phyloP scores from a whole-genome alignment of 1,140 invertebrate genomes.

The Leptinotarsa lineolata region DNA sequence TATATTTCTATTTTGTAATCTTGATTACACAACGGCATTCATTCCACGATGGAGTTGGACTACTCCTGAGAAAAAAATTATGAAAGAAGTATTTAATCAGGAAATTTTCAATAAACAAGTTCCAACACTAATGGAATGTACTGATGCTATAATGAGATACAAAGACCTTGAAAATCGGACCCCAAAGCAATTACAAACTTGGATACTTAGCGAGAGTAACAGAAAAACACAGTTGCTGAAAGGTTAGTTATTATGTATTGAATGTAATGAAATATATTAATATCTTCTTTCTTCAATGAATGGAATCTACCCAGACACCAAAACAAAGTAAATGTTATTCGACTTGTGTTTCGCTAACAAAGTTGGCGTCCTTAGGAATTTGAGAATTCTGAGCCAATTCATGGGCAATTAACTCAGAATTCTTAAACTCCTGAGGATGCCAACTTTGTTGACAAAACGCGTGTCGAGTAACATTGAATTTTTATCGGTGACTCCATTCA shows the following conservation, averaged over 20 bases:
- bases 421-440: no score
- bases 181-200: background rate
- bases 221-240: background rate
- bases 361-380: no score
- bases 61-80: background rate
- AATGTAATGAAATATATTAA: no score
- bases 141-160: background rate
- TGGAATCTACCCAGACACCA: no score
- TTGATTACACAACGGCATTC: background rate
- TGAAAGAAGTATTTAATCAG: background rate
- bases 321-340: no score
- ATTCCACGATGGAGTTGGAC: constrained; percentile 1
- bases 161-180: background rate
- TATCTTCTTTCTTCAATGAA: no score
- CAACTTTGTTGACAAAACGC: no score
- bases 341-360: no score
- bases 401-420: no score
- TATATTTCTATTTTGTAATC: background rate
- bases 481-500: no score
- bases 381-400: no score
- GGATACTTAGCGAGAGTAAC: background rate
- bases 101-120: background rate
- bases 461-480: no score
- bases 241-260: background rate
- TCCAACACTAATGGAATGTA: background rate